Conservation (phyloP, 1,140 invertebrate species). For the Drosophila nigromelanica region DNA sequence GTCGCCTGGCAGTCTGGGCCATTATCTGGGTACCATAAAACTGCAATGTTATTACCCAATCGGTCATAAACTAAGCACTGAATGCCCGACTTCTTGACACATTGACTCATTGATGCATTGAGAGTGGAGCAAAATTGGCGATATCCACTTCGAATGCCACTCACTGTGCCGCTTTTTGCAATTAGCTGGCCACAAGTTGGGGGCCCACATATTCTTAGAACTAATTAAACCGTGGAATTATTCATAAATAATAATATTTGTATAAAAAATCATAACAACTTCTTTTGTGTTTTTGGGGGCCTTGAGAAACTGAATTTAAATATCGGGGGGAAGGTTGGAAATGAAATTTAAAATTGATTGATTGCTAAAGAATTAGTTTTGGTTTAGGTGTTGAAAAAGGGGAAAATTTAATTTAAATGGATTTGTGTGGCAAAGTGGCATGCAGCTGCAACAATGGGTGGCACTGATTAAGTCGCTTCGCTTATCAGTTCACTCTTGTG, state of each 20-base stretch:
- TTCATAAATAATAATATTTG: neutral
- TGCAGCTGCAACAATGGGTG: conserved; percentile 3
- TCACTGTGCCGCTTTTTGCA: neutral
- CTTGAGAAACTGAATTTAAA: neutral
- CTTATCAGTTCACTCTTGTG: conserved; percentile 4
- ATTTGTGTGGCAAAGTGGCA: neutral
- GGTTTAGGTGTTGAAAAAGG: neutral
- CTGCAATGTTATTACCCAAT: conserved; percentile 49
- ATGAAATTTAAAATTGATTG: conserved; percentile 1
- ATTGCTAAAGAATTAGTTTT: neutral
- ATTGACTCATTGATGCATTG: conserved; percentile 13
- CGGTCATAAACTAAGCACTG: conserved; percentile 47
- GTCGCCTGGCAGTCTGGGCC: conserved; percentile 65
- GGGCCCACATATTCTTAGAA: neutral
- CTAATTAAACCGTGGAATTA: neutral
- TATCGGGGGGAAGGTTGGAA: neutral
- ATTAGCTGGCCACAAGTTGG: conserved; percentile 6
- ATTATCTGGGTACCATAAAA: conserved; percentile 62
- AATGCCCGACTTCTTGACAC: conserved; percentile 25
- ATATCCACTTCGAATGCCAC: neutral
- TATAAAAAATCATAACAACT: neutral
- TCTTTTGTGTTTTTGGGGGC: neutral
- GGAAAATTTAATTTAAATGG: neutral
- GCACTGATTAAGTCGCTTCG: neutral
- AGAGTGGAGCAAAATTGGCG: neutral